Evolutionary conservation across 1,140 invertebrate species (phyloP).

Genomic region (Apis cerana): DNA sequence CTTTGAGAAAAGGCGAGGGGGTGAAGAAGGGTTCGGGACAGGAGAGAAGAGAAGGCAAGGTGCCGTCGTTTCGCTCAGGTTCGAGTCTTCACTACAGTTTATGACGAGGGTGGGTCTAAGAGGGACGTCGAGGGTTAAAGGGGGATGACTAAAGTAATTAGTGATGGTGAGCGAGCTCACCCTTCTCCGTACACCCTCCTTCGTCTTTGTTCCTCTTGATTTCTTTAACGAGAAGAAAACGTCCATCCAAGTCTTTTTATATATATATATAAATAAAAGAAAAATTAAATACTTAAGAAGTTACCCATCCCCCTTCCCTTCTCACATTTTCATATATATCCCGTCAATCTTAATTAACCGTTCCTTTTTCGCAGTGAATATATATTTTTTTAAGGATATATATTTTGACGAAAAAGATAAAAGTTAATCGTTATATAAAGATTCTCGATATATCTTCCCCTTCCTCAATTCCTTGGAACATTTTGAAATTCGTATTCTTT

Average conservation of each 20-base stretch:
- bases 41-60: constrained; percentile 54
- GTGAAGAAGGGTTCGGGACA: not conserved
- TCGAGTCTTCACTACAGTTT: constrained; percentile 71
- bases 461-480: too few relatives aligned
- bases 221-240: constrained; percentile 56
- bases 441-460: too few relatives aligned
- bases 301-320: not conserved
- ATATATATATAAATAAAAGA: not conserved
- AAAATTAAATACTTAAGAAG: constrained; percentile 21
- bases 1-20: constrained; percentile 35
- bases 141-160: constrained; percentile 74
- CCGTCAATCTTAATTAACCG: not conserved
- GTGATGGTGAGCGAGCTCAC: constrained; percentile 68
- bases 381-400: too few relatives aligned
- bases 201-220: constrained; percentile 36
- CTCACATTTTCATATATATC: not conserved
- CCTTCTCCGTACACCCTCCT: constrained; percentile 25
- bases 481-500: too few relatives aligned
- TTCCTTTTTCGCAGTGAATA: not conserved
- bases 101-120: constrained; percentile 67
- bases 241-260: constrained; percentile 38
- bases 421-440: too few relatives aligned
- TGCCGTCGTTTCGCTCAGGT: constrained; percentile 66
- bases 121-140: constrained; percentile 65
- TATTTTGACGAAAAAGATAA: too few relatives aligned